Conservation (phyloP, 2,888 invertebrate genomes). For the Troides oblongomaculatus region DNA sequence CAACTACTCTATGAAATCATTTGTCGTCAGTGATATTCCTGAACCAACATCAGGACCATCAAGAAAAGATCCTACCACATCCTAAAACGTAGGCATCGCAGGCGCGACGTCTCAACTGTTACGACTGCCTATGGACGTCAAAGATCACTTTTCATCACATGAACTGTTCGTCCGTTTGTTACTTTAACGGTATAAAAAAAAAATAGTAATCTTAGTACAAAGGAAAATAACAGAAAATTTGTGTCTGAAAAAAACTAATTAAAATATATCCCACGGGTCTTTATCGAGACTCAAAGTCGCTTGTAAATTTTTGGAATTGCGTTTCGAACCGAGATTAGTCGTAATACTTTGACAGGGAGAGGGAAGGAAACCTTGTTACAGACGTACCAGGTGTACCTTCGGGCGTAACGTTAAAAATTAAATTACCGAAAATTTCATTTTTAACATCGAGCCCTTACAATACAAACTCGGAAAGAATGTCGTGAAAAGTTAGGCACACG, state of each 20-base stretch:
- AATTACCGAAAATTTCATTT: slow-evolving; percentile 52
- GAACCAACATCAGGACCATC: too few species aligned
- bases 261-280: neutral
- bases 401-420: slow-evolving; percentile 40
- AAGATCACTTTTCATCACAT: too few species aligned
- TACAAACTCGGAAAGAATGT: slow-evolving; percentile 63
- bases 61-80: too few species aligned
- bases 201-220: too few species aligned
- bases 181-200: too few species aligned
- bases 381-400: slow-evolving; percentile 28
- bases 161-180: too few species aligned
- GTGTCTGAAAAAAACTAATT: neutral
- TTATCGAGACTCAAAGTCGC: slow-evolving; percentile 9
- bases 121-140: too few species aligned
- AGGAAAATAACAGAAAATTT: neutral
- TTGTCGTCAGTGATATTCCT: too few species aligned
- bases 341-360: slow-evolving; percentile 5
- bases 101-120: too few species aligned
- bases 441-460: slow-evolving; percentile 48
- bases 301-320: slow-evolving; percentile 21
- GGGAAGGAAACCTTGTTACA: slow-evolving; percentile 28
- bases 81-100: too few species aligned
- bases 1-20: too few species aligned
- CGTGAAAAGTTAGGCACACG: slow-evolving; percentile 57
- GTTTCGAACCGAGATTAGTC: slow-evolving; percentile 17